A percentile compares a stretch with the other conserved stretches of the same genome.
These are phyloP conservation scores for Stratiomys singularior DNA, from an alignment of 2,888 invertebrate genomes.

Conservation along the genomic window DNA sequence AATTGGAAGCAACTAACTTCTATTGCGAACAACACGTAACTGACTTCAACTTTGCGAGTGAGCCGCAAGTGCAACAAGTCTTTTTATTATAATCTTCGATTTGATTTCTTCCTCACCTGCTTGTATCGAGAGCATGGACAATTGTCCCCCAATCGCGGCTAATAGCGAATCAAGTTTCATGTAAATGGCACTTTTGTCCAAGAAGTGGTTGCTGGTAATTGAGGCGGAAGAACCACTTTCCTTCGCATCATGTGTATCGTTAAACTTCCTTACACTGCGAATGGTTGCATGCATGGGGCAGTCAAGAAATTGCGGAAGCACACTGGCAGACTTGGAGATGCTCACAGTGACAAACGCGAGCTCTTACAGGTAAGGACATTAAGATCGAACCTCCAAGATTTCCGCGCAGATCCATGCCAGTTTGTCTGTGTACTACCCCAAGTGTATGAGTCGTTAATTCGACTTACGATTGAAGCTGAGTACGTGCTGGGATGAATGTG, in stretches of 20 bases:
- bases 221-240: conserved; percentile 32
- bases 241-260: conserved; percentile 11
- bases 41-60: conserved; percentile 5
- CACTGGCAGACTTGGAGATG: too few relatives aligned
- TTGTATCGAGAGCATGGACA: conserved; percentile 19
- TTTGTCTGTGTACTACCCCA: too few relatives aligned
- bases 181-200: conserved; percentile 10
- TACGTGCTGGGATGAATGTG: too few relatives aligned
- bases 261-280: neutral
- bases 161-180: conserved; percentile 18
- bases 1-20: conserved; percentile 15
- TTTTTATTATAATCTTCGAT: conserved; percentile 10
- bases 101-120: conserved; percentile 27
- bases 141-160: neutral
- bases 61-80: conserved; percentile 5
- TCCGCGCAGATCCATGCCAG: too few relatives aligned
- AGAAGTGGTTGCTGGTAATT: conserved; percentile 2
- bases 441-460: too few relatives aligned
- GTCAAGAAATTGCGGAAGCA: too few relatives aligned
- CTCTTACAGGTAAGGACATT: too few relatives aligned
- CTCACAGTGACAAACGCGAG: too few relatives aligned
- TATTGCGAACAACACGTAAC: conserved; percentile 24
- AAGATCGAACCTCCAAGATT: too few relatives aligned
- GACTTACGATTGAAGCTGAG: too few relatives aligned
- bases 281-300: neutral